These are phyloP conservation scores for Sipha flava DNA, from an alignment of 1,140 invertebrate genomes.

Conservation along the genomic window DNA sequence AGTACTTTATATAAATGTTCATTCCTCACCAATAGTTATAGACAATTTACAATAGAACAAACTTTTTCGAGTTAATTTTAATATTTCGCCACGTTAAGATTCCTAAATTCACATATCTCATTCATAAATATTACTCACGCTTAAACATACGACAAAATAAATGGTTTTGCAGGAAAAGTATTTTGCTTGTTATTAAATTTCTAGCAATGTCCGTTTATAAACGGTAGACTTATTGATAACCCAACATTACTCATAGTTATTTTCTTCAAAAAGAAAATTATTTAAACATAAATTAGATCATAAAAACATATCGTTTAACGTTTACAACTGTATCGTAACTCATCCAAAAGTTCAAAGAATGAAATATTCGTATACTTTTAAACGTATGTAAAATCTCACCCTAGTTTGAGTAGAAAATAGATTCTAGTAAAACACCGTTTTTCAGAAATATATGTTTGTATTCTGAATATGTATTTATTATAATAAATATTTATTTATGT, in stretches of 20 bases:
- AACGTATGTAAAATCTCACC: neutral
- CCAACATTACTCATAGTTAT: neutral
- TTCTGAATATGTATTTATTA: neutral
- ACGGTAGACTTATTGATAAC: neutral
- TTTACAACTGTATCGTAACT: neutral
- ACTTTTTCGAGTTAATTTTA: too few species aligned
- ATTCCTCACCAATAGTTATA: too few species aligned
- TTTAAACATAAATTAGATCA: neutral
- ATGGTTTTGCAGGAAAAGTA: too few species aligned
- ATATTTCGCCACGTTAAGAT: too few species aligned
- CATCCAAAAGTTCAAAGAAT: neutral
- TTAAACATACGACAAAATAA: too few species aligned
- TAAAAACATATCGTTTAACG: neutral
- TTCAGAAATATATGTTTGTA: neutral
- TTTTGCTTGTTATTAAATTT: too few species aligned
- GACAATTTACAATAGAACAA: too few species aligned
- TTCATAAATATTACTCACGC: too few species aligned
- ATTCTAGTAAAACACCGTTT: neutral
- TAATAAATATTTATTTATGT: neutral
- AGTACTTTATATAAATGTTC: too few species aligned
- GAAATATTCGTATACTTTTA: neutral
- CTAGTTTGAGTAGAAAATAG: constrained; percentile 6
- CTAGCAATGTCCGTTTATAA: too few species aligned
- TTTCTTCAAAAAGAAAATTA: neutral
- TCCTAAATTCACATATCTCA: too few species aligned